Conservation (phyloP, 1,140 invertebrate species). For the Apis dorsata region DNA sequence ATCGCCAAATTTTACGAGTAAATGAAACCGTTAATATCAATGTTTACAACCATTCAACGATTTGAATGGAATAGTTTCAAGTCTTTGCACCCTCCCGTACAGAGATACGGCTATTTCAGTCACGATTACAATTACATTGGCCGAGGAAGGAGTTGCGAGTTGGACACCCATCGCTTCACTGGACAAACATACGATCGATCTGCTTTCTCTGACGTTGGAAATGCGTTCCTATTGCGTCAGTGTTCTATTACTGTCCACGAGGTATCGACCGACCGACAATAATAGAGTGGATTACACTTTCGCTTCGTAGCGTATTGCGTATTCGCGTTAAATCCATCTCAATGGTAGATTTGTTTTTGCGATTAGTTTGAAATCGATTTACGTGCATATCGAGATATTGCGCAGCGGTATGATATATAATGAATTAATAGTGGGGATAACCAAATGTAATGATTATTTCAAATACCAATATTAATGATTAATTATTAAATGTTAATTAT, state of each 20-base stretch:
- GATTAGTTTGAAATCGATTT: not conserved
- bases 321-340: not conserved
- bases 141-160: not conserved
- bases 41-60: not conserved
- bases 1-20: not conserved
- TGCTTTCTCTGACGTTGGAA: not conserved
- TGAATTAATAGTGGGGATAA: too few species aligned
- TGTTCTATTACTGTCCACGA: slow-evolving; percentile 50
- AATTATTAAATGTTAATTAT: too few species aligned
- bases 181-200: slow-evolving; percentile 17
- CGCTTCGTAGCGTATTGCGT: not conserved
- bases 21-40: slow-evolving; percentile 14
- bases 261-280: slow-evolving; percentile 39
- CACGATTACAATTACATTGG: slow-evolving; percentile 7
- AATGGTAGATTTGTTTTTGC: not conserved
- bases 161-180: not conserved
- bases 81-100: not conserved
- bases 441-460: too few species aligned
- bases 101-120: not conserved
- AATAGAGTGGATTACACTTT: slow-evolving; percentile 16
- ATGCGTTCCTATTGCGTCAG: slow-evolving; percentile 27
- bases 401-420: too few species aligned
- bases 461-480: too few species aligned
- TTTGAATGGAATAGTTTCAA: not conserved
- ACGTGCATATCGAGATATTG: too few species aligned